These are phyloP conservation scores for Oxyruncus cristatus DNA, from an alignment of 2,113 vertebrate species.

Conservation along the genomic window DNA sequence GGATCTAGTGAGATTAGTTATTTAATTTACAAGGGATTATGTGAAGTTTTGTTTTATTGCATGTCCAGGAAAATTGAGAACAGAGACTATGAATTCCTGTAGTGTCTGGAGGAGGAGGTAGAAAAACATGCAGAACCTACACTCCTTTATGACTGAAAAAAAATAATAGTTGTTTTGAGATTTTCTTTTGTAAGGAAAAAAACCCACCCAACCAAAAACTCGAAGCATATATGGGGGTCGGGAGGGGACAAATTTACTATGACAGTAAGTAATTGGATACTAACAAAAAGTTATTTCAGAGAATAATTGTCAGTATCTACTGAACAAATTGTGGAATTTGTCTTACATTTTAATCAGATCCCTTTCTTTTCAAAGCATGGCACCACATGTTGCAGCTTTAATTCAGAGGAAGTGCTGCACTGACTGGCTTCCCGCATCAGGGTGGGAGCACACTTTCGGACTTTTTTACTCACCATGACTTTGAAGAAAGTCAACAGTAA, in stretches of 20 bases:
- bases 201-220: background rate
- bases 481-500: background rate
- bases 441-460: background rate
- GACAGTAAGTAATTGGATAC: fast-evolving
- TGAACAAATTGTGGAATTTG: background rate
- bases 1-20: background rate
- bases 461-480: background rate
- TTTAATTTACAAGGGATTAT: background rate
- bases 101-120: background rate
- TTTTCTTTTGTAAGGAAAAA: background rate
- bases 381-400: background rate
- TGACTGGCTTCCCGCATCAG: fast-evolving
- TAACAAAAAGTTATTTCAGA: background rate
- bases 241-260: background rate
- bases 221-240: no score
- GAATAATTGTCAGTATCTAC: background rate
- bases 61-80: background rate
- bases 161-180: background rate
- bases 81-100: background rate
- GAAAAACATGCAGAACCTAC: background rate
- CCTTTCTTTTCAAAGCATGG: background rate
- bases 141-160: background rate
- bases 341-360: background rate
- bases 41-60: background rate
- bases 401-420: background rate